These are phyloP conservation scores for Perca fluviatilis DNA, from an alignment of 2,113 vertebrate species.

Conservation along the genomic window DNA sequence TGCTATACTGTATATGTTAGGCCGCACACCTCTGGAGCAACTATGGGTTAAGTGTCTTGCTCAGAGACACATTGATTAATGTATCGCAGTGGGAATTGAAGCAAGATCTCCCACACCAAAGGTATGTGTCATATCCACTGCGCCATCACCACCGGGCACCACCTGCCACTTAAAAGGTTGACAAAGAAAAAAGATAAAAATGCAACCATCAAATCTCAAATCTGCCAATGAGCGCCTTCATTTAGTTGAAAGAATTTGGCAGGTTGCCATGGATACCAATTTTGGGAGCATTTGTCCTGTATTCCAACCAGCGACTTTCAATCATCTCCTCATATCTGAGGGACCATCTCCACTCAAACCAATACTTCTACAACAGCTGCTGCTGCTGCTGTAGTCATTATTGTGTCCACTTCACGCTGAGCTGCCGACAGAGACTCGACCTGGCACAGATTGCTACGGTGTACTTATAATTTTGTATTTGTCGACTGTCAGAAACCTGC, in stretches of 20 bases:
- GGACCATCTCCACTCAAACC: neutral
- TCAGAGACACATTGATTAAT: too few species aligned
- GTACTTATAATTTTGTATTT: conserved; percentile 53
- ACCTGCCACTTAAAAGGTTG: neutral
- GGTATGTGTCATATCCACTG: too few species aligned
- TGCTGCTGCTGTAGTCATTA: conserved; percentile 35
- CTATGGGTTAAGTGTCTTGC: too few species aligned
- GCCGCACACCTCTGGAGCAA: too few species aligned
- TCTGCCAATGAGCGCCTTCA: neutral
- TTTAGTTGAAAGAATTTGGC: neutral
- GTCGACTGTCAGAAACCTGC: conserved; percentile 42
- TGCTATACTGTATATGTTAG: too few species aligned
- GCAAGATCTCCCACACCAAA: too few species aligned
- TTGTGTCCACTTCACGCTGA: conserved; percentile 29
- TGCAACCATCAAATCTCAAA: neutral
- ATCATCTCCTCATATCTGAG: neutral
- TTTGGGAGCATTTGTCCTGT: neutral
- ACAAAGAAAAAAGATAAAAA: neutral
- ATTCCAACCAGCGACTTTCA: conserved; percentile 16
- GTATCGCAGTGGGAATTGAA: too few species aligned
- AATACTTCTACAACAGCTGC: neutral
- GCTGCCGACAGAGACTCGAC: conserved; percentile 42
- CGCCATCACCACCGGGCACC: too few species aligned
- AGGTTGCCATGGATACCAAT: conserved; percentile 7
- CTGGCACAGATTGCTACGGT: conserved; percentile 23